Evolutionary conservation across 2,797 vertebrate species (phyloP).

Genomic region (Rhabdophis nuchalis): DNA sequence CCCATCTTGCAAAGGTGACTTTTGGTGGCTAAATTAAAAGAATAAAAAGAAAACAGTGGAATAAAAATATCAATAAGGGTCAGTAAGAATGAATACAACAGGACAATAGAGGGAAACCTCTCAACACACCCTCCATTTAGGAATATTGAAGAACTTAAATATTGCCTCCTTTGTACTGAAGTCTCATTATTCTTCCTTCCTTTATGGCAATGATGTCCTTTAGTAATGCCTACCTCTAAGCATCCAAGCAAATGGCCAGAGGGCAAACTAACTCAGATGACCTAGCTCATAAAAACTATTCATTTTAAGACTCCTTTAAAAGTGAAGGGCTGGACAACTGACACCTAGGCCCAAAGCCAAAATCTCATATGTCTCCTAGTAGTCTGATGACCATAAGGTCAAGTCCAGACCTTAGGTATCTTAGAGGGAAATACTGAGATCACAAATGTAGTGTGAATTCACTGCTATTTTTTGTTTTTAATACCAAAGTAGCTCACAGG

Average conservation of each 20-base stretch:
- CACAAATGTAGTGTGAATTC: not conserved
- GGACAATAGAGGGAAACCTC: not conserved
- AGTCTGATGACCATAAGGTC: not conserved
- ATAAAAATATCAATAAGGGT: not conserved
- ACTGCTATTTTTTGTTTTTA: slow-evolving; percentile 15
- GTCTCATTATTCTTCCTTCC: not conserved
- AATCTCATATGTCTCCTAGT: not conserved
- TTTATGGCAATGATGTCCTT: not conserved
- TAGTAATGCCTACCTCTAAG: not conserved
- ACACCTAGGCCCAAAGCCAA: not conserved
- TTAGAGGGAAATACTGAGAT: not conserved
- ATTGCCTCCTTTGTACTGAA: not conserved
- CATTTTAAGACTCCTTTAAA: not conserved
- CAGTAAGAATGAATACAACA: not conserved
- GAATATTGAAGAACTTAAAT: not conserved
- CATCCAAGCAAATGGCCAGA: not conserved
- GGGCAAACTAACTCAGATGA: not conserved
- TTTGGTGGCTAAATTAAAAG: not conserved
- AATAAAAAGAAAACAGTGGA: not conserved
- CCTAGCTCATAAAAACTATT: not conserved
- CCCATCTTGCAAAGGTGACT: not conserved
- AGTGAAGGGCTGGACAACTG: not conserved
- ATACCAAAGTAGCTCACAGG: not conserved
- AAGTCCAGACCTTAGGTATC: not conserved
- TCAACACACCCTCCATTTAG: not conserved